Conservation (phyloP, 2,797 vertebrate genomes). For the Cryptoprocta ferox region DNA sequence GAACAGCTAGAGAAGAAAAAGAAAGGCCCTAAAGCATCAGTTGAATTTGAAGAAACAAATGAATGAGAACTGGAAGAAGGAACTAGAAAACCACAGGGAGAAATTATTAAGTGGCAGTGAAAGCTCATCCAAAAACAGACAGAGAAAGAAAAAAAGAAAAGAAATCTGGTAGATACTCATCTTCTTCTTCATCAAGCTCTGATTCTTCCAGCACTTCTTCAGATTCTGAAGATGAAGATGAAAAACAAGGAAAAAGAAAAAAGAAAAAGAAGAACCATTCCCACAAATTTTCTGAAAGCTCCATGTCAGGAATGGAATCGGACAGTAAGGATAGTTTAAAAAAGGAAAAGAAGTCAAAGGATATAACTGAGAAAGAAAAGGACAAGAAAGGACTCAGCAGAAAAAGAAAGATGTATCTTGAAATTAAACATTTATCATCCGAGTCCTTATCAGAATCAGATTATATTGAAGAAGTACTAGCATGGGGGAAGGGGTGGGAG, state of each 20-base stretch:
- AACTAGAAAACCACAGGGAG: constrained; percentile 96
- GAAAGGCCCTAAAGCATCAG: constrained; percentile 93
- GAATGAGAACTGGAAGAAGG: constrained; percentile 98
- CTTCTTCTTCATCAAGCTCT: constrained; percentile 99
- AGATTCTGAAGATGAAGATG: constrained; percentile 95
- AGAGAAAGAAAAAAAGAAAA: constrained; percentile 96
- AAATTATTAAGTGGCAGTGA: constrained; percentile 92
- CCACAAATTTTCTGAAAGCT: constrained; percentile 91
- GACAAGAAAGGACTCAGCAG: constrained; percentile 88
- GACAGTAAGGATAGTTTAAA: constrained; percentile 92
- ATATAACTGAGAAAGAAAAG: constrained; percentile 93
- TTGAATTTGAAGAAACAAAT: constrained; percentile 98
- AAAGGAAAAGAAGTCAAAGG: constrained; percentile 93
- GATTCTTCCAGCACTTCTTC: constrained; percentile 98
- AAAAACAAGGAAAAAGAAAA: constrained; percentile 94
- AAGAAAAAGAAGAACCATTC: constrained; percentile 93
- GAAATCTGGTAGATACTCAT: constrained; percentile 98
- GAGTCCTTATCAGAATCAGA: constrained; percentile 87
- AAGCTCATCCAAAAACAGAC: constrained; percentile 93
- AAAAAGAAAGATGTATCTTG: constrained; percentile 90
- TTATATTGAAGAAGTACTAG: constrained; percentile 88
- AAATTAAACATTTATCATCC: constrained; percentile 81
- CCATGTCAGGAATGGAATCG: constrained; percentile 90
- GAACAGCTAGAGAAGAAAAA: constrained; percentile 98
- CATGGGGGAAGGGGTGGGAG: constrained; percentile 43